Percentiles rank a stretch among this genome's conserved stretches.
Evolutionary conservation across 2,888 invertebrate species (phyloP).

Genomic region (Ctenicera cuprea): DNA sequence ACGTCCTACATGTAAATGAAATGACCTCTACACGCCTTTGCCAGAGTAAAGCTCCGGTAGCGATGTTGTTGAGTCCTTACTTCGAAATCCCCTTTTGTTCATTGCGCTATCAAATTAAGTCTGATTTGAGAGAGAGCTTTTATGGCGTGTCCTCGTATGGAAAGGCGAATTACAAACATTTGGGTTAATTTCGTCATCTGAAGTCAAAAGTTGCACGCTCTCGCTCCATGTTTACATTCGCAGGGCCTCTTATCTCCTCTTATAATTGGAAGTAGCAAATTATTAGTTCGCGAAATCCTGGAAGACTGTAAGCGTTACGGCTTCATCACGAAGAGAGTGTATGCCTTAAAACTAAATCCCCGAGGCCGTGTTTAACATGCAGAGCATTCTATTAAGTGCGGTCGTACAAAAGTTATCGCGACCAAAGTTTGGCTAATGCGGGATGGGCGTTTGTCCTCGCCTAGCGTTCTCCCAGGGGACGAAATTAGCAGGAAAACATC

Average conservation of each 20-base stretch:
- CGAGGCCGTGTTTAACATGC: constrained; percentile 56
- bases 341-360: constrained; percentile 55
- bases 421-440: constrained; percentile 56
- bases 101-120: constrained; percentile 17
- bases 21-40: too few relatives aligned
- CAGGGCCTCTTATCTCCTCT: constrained; percentile 47
- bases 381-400: constrained; percentile 57
- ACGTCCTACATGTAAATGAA: too few relatives aligned
- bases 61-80: not conserved
- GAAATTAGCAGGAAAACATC: constrained; percentile 54
- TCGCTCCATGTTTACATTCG: constrained; percentile 43
- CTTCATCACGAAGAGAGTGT: constrained; percentile 49
- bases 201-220: constrained; percentile 40
- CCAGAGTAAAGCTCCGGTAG: not conserved
- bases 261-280: constrained; percentile 52
- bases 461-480: constrained; percentile 49
- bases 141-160: constrained; percentile 26
- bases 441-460: constrained; percentile 55
- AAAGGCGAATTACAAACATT: constrained; percentile 37
- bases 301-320: constrained; percentile 51
- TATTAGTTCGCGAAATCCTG: constrained; percentile 56
- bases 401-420: constrained; percentile 58
- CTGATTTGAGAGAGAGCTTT: constrained; percentile 22
- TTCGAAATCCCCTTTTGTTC: constrained; percentile 12
- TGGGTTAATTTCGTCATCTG: constrained; percentile 46